Evolutionary conservation across 1,140 invertebrate species (phyloP), one percentile per base, ranked within the genome.

Genomic region (Ostrea denselamellosa): DNA sequence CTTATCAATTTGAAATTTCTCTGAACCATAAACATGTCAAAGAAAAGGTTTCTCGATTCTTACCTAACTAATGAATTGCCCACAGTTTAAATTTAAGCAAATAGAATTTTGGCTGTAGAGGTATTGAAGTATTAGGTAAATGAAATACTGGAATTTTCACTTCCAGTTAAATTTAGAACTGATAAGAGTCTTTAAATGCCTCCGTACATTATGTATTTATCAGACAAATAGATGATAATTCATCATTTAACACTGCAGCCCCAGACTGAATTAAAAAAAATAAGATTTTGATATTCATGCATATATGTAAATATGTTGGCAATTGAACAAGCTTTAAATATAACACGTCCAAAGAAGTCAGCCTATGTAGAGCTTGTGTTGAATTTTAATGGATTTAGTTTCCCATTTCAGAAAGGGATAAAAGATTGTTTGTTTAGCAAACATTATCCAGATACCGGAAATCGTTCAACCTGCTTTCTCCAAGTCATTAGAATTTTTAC

Each of bases 361-460:
- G 5, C 28, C 68, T 77, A 14, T 8, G 12, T 14, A 44, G 68
- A 1, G 34, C 68, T 77, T 34, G 25, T 77, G 68, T 34, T 77
- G 25, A 25, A 25, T 77, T 77, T 77, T 28, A 77, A 77, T 77
- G 68, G 68, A 77, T 77, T 62, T 62, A 19, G 22, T 77, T 77
- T 77, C 25, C 9, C 68, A 10, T 71, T 77, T 77, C 10, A 77
- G 28, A 34, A 77, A 34, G 68, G 68, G 28, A 28, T 28, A 77
- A 77, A 77, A 77, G 68, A 77, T 77, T 77, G 68, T 77, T 77
- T 77, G 68, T 77, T 77, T 77, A 77, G 68, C 68, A 77, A 77
- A 77, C 68, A 77, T 25, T 77, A 77, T 77, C 68, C 68, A 77
- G 68, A 77, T 34, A 77, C 68, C 68, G 68, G 68, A 77, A 77